Evolutionary conservation across 2,113 vertebrate genomes (phyloP).

Genomic region (Planiliza haematocheilus): DNA sequence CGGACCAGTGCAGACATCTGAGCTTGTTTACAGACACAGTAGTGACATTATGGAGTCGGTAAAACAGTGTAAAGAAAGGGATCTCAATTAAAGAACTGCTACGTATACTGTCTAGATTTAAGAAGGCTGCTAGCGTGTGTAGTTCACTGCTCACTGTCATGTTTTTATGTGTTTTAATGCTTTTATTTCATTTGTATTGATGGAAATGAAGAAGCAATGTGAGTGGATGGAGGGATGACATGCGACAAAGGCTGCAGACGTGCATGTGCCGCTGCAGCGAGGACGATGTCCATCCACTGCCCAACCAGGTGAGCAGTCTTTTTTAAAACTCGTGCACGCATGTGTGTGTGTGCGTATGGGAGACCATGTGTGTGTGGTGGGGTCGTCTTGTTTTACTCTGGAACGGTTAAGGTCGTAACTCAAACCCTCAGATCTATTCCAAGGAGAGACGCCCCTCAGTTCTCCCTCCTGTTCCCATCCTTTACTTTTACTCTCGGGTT

Average conservation of each 20-base stretch:
- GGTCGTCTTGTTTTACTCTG: constrained; percentile 27
- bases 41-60: background rate
- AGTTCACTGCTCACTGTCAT: too few relatives aligned
- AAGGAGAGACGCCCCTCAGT: constrained; percentile 5
- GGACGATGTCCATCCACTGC: too few relatives aligned
- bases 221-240: too few relatives aligned
- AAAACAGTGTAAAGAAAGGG: too few relatives aligned
- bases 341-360: constrained; percentile 9
- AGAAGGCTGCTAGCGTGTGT: too few relatives aligned
- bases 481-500: constrained; percentile 21
- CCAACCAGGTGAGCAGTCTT: background rate
- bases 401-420: constrained; percentile 42
- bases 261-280: too few relatives aligned
- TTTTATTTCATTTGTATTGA: too few relatives aligned
- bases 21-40: constrained; percentile 1
- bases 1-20: constrained; percentile 16
- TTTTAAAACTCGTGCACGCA: background rate
- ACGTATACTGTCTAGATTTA: background rate
- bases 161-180: too few relatives aligned
- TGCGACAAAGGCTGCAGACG: too few relatives aligned
- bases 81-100: background rate
- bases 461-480: constrained; percentile 26
- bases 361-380: constrained; percentile 13
- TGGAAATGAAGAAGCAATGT: too few relatives aligned
- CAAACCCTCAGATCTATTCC: constrained; percentile 53